Evolutionary conservation across 2,797 vertebrate species (phyloP), one percentile per base, ranked within the genome.

Genomic region (Acrossocheilus wenchowensis): DNA sequence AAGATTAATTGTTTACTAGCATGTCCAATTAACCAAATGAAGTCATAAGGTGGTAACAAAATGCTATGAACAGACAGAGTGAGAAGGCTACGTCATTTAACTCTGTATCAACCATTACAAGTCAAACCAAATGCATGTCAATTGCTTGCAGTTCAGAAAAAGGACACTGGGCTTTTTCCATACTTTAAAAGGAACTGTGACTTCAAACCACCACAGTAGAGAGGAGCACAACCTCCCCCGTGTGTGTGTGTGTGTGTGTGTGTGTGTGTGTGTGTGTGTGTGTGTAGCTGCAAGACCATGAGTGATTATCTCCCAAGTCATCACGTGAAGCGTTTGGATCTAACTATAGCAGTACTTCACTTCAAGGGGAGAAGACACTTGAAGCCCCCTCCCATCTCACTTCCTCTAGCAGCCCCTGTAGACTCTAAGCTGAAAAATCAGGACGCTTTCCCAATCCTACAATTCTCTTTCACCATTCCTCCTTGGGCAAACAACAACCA

Each of bases 341-440:
- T 91, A 93, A 92, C 92, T 93, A 93, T 92, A 94, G 93, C 91
- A 89, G 78, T 92, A 93, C 92, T 94, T 88, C 78, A 93, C 91
- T 93, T 95, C 89, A 92, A 94, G 92, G 78, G 91, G 71, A 88
- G 88, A 91, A 86, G 91, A 93, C 92, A 93, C 92, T 93, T 88
- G 72, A 92, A 89, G 90, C 87, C 90, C 88, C 88, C 92, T 92
- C 92, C 93, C 91, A 92, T 80, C 90, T 91, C 85, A 90, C 92
- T 93, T 93, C 89, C 92, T 94, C 90, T 84, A 85, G 89, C 66
- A 87, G 89, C 88, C 87, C 86, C 90, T 89, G 90, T 78, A 84
- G 88, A 90, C 60, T 84, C 83, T 41, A 8, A 57, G 90, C 84
- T 88, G 26, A 36, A 90, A 83, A 48, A 82, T 77, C 45, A 23